Conservation (phyloP, 2,888 invertebrate species). For the Meandrusa payeni region DNA sequence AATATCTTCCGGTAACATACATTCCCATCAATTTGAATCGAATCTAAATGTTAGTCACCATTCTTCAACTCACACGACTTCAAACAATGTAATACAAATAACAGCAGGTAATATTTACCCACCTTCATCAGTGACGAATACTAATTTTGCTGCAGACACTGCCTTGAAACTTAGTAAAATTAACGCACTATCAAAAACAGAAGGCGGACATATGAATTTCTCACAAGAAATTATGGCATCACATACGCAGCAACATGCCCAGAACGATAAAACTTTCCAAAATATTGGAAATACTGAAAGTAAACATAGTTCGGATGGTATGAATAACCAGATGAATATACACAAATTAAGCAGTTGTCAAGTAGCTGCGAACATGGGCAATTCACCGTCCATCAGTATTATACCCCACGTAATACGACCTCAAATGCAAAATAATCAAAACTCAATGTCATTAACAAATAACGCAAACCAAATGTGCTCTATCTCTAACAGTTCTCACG, state of each 20-base stretch:
- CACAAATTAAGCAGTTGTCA: conserved; percentile 71
- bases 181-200: conserved; percentile 69
- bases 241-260: conserved; percentile 67
- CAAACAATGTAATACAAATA: conserved; percentile 73
- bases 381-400: conserved; percentile 64
- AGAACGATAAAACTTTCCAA: conserved; percentile 69
- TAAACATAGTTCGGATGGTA: conserved; percentile 55
- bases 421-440: conserved; percentile 61
- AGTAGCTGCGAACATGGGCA: conserved; percentile 57
- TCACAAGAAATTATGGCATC: conserved; percentile 74
- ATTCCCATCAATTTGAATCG: conserved; percentile 67
- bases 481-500: conserved; percentile 58
- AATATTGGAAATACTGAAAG: conserved; percentile 64
- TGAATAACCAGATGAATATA: conserved; percentile 60
- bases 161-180: conserved; percentile 71
- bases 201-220: conserved; percentile 72
- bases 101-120: conserved; percentile 72
- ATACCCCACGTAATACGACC: conserved; percentile 67
- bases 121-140: conserved; percentile 61
- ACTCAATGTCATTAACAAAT: conserved; percentile 52
- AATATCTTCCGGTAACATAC: conserved; percentile 52
- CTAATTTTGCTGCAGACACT: conserved; percentile 72
- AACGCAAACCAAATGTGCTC: conserved; percentile 71
- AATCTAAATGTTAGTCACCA: conserved; percentile 63
- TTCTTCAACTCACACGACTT: conserved; percentile 55